Percentiles rank a stretch among this genome's conserved stretches.
Evolutionary conservation across 2,888 invertebrate genomes (phyloP).

Genomic region (Nomada lathburiana): DNA sequence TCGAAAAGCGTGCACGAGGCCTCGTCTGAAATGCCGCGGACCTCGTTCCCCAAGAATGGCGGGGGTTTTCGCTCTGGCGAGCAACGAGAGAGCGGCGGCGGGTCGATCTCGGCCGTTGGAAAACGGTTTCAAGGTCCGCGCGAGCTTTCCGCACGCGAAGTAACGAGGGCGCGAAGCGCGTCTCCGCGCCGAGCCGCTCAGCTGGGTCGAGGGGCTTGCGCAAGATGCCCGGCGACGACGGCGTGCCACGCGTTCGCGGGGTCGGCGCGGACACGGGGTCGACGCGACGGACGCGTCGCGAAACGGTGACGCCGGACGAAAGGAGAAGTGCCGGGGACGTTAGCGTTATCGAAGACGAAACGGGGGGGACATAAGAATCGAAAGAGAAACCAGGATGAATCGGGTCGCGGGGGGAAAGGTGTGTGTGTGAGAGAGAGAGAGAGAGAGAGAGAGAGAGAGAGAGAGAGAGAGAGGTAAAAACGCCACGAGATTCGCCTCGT

Average conservation of each 20-base stretch:
- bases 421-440: not conserved
- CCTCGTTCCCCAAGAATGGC: slow-evolving; percentile 57
- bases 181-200: slow-evolving; percentile 67
- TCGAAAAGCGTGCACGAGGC: slow-evolving; percentile 44
- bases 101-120: slow-evolving; percentile 71
- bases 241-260: slow-evolving; percentile 1
- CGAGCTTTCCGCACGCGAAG: slow-evolving; percentile 75
- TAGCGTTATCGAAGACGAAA: not conserved
- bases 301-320: slow-evolving; percentile 58
- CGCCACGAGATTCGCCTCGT: slow-evolving; percentile 70
- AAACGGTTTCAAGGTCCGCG: slow-evolving; percentile 79
- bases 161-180: slow-evolving; percentile 78
- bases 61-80: slow-evolving; percentile 68
- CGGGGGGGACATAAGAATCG: not conserved
- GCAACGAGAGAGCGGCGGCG: slow-evolving; percentile 73
- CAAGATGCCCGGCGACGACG: slow-evolving; percentile 63
- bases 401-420: not conserved
- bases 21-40: slow-evolving; percentile 33
- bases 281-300: not conserved
- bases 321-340: slow-evolving; percentile 73
- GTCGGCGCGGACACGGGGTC: not conserved
- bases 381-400: slow-evolving; percentile 9
- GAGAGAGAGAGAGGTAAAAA: slow-evolving; percentile 37
- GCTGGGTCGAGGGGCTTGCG: slow-evolving; percentile 69
- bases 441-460: not conserved